Evolutionary conservation across 2,113 vertebrate species (phyloP), one percentile per base, ranked within the genome.

Genomic region (Acanthisitta chloris): DNA sequence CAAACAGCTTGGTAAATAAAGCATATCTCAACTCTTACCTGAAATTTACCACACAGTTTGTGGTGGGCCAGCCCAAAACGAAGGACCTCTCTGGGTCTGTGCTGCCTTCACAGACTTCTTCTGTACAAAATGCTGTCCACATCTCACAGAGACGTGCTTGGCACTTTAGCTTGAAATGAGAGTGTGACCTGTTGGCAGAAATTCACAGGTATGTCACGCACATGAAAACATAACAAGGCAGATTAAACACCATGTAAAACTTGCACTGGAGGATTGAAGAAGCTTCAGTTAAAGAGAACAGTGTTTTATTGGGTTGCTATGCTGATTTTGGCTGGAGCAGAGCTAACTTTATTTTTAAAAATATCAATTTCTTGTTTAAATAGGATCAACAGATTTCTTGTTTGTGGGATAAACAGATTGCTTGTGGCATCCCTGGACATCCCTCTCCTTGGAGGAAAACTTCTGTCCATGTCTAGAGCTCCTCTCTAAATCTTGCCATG

Each of bases 41-140:
- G 98, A 99, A 99, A 51, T 98, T 99, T 67, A 98, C 99, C 91
- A 99, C 99, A n/a, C 98, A 99, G 98, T 99, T 99, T 91, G 98
- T 98, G 11, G 98, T 99, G 78, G 99, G 99, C 99, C 99, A 99
- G 87, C 99, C 99, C 97, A 99, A 92, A 92, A 99, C 99, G 36
- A 99, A 99, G 91, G 99, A 99, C 69, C 95, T 98, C 45, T 97
- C 92, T 6, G 98, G 96, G 79, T 96, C 98, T 12, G 98, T 99
- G 96, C 98, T 99, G 46, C 98, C 98, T 91, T 99, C 99, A 89
- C 98, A 99, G 66, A 99, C 99, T 97, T 99, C 99, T 33, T 99
- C 99, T 95, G 98, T 97, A 96, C 99, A 99, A 90, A 96, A 98
- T 8, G 99, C 98, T 33, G 97, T 99, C 99, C 99, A 99, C 99